A percentile compares a stretch with the other conserved stretches of the same genome.
These are phyloP conservation scores for Yponomeuta malinellus DNA, from an alignment of 2,888 invertebrate genomes.

Conservation along the genomic window DNA sequence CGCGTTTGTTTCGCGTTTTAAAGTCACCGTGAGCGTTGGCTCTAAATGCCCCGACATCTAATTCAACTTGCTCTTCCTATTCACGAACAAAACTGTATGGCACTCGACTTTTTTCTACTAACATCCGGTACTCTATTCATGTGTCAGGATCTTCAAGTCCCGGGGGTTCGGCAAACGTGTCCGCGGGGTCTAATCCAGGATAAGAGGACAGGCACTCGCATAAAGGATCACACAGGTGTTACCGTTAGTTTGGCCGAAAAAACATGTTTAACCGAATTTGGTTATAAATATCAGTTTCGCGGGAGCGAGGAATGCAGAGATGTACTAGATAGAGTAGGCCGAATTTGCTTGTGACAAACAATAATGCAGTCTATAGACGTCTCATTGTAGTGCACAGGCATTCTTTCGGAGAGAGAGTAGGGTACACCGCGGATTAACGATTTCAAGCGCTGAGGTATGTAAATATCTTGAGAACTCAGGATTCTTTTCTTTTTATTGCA, in stretches of 20 bases:
- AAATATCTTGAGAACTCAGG: too few species aligned
- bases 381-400: too few species aligned
- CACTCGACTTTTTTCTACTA: slow-evolving; percentile 14
- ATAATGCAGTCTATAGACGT: too few species aligned
- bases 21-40: too few species aligned
- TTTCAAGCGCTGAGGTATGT: too few species aligned
- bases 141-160: slow-evolving; percentile 14
- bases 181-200: slow-evolving; percentile 5
- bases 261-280: slow-evolving; percentile 4
- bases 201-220: background rate
- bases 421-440: too few species aligned
- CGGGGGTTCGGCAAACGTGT: slow-evolving; percentile 10
- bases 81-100: background rate
- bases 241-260: slow-evolving; percentile 12
- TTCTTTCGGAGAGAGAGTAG: too few species aligned
- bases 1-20: too few species aligned
- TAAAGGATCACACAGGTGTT: background rate
- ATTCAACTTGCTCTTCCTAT: too few species aligned
- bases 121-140: slow-evolving; percentile 18
- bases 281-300: background rate
- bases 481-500: too few species aligned
- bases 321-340: background rate
- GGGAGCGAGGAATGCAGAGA: background rate
- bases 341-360: too few species aligned
- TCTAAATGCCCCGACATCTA: too few species aligned